Conservation (phyloP, 2,888 invertebrate genomes). For the Drosophila ezoana region DNA sequence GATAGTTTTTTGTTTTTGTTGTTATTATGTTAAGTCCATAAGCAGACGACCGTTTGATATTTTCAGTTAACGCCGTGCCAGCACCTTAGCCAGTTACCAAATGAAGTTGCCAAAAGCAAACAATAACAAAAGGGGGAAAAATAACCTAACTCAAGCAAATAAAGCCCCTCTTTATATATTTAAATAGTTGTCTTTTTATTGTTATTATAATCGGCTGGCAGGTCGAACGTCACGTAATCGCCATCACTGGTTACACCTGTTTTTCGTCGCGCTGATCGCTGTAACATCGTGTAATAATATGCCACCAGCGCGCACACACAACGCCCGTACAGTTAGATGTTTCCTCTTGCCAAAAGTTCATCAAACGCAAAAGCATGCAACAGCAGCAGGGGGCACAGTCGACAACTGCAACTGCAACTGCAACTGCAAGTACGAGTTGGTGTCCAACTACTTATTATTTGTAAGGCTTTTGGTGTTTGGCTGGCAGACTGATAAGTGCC, state of each 20-base stretch:
- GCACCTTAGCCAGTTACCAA: slow-evolving; percentile 28
- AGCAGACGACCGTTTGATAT: slow-evolving; percentile 69
- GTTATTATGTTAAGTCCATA: slow-evolving; percentile 63
- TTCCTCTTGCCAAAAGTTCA: slow-evolving; percentile 66
- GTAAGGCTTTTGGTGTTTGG: slow-evolving; percentile 51
- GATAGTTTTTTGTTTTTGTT: slow-evolving; percentile 26
- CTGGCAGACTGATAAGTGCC: slow-evolving; percentile 40
- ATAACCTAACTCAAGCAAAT: slow-evolving; percentile 25
- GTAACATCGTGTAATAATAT: slow-evolving; percentile 71
- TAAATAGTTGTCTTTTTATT: slow-evolving; percentile 52
- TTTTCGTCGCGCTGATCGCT: slow-evolving; percentile 48
- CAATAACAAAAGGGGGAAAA: slow-evolving; percentile 26
- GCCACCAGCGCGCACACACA: slow-evolving; percentile 54
- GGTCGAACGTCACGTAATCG: slow-evolving; percentile 71
- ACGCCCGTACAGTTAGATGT: slow-evolving; percentile 26
- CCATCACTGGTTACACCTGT: slow-evolving; percentile 77
- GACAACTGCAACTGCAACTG: slow-evolving; percentile 23
- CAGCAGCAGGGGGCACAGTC: slow-evolving; percentile 8
- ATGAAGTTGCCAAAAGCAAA: slow-evolving; percentile 45
- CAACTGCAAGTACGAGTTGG: slow-evolving; percentile 32
- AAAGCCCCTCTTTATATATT: slow-evolving; percentile 36
- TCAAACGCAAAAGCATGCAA: slow-evolving; percentile 65
- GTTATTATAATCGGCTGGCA: slow-evolving; percentile 67
- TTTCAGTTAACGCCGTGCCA: slow-evolving; percentile 50
- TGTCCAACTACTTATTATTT: slow-evolving; percentile 51